Percentiles rank a stretch among this genome's conserved stretches.
These are phyloP conservation scores for Polymixis flavicincta DNA, from an alignment of 2,888 invertebrate genomes.

Conservation along the genomic window DNA sequence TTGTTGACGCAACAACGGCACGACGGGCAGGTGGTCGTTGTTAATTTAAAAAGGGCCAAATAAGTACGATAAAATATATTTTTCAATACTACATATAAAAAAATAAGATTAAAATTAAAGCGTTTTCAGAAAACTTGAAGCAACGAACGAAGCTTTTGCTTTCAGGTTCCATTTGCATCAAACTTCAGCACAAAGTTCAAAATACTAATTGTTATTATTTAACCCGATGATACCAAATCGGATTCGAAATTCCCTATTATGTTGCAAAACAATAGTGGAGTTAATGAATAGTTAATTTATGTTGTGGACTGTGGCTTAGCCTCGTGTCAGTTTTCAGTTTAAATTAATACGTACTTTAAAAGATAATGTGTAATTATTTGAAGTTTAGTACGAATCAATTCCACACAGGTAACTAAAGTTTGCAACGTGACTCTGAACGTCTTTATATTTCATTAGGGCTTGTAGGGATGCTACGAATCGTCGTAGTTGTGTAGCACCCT, in stretches of 20 bases:
- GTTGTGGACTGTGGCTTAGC: no score
- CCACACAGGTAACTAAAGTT: neutral
- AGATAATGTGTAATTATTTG: neutral
- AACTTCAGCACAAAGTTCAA: neutral
- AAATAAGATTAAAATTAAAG: neutral
- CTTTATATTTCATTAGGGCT: neutral
- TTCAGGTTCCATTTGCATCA: neutral
- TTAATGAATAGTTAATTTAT: neutral
- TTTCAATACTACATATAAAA: neutral
- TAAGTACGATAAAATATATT: neutral
- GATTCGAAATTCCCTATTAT: neutral
- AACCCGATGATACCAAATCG: neutral
- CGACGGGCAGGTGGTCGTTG: neutral
- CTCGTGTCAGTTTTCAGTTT: no score
- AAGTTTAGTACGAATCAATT: neutral
- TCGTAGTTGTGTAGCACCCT: constrained; percentile 24
- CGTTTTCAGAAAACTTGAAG: neutral
- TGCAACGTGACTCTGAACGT: neutral
- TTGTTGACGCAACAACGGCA: neutral
- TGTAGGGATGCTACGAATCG: constrained; percentile 6
- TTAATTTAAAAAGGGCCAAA: neutral
- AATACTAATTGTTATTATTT: neutral
- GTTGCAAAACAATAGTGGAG: neutral
- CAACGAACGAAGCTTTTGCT: neutral
- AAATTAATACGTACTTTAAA: neutral